Conservation (phyloP, 2,888 invertebrate species). For the Selenia dentaria region DNA sequence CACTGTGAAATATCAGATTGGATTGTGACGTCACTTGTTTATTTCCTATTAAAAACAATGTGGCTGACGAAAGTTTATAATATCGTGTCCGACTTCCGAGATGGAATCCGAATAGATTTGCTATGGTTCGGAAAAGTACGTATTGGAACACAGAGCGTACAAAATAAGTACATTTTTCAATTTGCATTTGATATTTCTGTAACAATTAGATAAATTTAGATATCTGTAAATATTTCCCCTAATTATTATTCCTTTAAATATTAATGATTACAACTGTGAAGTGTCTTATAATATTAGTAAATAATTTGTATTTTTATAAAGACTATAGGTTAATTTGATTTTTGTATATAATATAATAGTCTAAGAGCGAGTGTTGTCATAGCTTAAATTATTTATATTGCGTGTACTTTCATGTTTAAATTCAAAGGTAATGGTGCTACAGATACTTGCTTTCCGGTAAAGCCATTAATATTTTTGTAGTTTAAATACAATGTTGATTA, state of each 20-base stretch:
- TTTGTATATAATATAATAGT: conserved; percentile 28
- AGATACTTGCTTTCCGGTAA: conserved; percentile 38
- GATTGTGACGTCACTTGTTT: too few species aligned
- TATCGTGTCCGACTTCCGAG: background rate
- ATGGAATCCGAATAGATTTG: too few species aligned
- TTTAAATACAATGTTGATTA: conserved; percentile 10
- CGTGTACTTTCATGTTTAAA: conserved; percentile 22
- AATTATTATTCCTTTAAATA: conserved; percentile 40
- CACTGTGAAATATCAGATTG: too few species aligned
- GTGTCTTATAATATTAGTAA: conserved; percentile 63
- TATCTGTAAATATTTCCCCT: conserved; percentile 48
- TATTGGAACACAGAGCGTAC: background rate
- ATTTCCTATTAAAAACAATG: too few species aligned
- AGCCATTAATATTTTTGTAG: conserved; percentile 22
- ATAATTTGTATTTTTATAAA: conserved; percentile 70
- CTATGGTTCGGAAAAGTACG: background rate
- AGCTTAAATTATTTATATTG: conserved; percentile 20
- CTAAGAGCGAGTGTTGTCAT: conserved; percentile 35
- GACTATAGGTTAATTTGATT: conserved; percentile 42
- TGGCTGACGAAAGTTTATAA: too few species aligned
- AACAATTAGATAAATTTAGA: conserved; percentile 18
- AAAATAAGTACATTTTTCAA: conserved; percentile 13
- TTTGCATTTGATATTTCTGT: conserved; percentile 20
- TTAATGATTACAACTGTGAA: conserved; percentile 46
- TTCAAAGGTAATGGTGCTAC: conserved; percentile 42